These are phyloP conservation scores for Muschampia plurimacula DNA, from an alignment of 2,888 invertebrate genomes.

Conservation along the genomic window DNA sequence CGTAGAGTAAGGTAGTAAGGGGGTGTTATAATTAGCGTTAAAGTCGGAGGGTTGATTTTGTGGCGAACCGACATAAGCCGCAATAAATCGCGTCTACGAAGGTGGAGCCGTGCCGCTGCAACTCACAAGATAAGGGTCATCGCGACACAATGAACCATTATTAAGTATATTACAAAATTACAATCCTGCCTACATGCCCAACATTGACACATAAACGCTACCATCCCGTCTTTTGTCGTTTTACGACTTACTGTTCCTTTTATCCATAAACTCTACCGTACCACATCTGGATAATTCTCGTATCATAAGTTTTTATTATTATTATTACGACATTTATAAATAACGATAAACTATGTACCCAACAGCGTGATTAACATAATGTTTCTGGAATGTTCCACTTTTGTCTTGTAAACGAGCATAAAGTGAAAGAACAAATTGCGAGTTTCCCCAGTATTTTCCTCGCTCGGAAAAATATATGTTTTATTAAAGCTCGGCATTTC, in stretches of 20 bases:
- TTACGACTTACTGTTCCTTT: constrained; percentile 60
- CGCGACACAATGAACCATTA: constrained; percentile 69
- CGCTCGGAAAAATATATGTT: constrained; percentile 86
- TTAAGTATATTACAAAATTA: constrained; percentile 56
- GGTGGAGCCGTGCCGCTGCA: constrained; percentile 59
- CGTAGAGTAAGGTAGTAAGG: constrained; percentile 42
- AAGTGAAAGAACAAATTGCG: constrained; percentile 86
- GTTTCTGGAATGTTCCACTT: constrained; percentile 84
- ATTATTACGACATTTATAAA: constrained; percentile 47
- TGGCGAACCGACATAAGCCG: constrained; percentile 61
- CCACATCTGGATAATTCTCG: constrained; percentile 32
- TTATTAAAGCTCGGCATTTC: constrained; percentile 86
- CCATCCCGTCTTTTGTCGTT: constrained; percentile 48
- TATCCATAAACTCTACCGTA: constrained; percentile 6
- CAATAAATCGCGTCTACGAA: constrained; percentile 73
- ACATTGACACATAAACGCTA: constrained; percentile 10
- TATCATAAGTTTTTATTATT: constrained; percentile 35
- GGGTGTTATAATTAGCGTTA: constrained; percentile 64
- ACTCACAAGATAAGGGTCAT: constrained; percentile 77
- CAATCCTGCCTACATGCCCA: constrained; percentile 63
- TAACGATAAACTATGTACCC: constrained; percentile 74
- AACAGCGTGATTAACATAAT: constrained; percentile 84
- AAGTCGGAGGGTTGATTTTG: constrained; percentile 60
- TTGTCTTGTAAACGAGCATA: constrained; percentile 86
- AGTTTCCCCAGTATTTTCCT: constrained; percentile 86